Evolutionary conservation across 2,113 vertebrate species (phyloP), one percentile per base, ranked within the genome.

Genomic region (Noturus placidus): DNA sequence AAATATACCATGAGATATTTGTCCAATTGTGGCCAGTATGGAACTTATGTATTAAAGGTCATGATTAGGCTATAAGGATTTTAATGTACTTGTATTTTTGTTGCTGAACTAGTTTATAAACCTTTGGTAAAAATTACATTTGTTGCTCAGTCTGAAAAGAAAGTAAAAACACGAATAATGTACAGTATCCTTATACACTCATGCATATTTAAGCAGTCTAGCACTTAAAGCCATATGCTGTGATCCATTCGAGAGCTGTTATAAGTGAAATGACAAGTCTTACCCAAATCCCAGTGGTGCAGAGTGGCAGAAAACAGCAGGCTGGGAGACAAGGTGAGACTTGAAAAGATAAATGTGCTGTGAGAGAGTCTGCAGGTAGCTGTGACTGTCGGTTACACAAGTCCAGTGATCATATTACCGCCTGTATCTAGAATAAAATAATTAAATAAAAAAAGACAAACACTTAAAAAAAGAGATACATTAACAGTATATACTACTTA

Each of bases 221-320:
- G 46, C 46, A 63, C 46, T 86, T 79, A 70, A 77, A 78, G 27
- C 72, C 84, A 63, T 78, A 78, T 86, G 76, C 46, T 65, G 42
- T 17, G n/a, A 30, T 79, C 52, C 69, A 82, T 83, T 61, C 38
- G 19, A 76, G 11, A 56, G 65, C 20, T 84, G 83, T 72, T 85
- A 76, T 85, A 70, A 76, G 63, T 79, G 80, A 90, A 86, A 88
- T 72, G 54, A 65, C 57, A 38, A 70, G 74, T 86, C 46, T 82
- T 33, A 72, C 83, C 72, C 61, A 74, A 67, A 63, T 85, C 83
- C 81, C 59, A 38, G 38, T 79, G 38, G 84, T 84, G 84, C 87
- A 63, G 88, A 86, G 79, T 82, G 88, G 81, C 88, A 89, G 86
- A 83, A 89, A 85, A 89, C 88, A 86, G 82, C 90, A 84, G 90